Conservation (phyloP, 2,888 invertebrate species). For the Orthosia gothica region DNA sequence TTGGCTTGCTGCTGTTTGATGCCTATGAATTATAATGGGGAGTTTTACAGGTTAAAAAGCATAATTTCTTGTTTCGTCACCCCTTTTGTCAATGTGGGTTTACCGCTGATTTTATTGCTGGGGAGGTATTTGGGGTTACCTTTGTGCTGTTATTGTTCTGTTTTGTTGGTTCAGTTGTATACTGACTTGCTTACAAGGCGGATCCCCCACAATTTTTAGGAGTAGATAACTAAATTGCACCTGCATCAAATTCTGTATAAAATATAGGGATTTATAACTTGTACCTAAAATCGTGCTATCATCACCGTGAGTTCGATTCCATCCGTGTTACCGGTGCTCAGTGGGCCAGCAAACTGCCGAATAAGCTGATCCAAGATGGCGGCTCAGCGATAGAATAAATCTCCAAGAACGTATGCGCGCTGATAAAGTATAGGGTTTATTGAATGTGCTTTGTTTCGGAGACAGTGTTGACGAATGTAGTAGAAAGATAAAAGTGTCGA, state of each 20-base stretch:
- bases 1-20: slow-evolving; percentile 56
- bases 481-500: slow-evolving; percentile 51
- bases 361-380: slow-evolving; percentile 54
- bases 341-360: slow-evolving; percentile 72
- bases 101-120: slow-evolving; percentile 1
- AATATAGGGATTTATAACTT: background rate
- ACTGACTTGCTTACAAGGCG: background rate
- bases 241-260: background rate
- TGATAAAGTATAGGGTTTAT: slow-evolving; percentile 61
- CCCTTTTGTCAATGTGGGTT: slow-evolving; percentile 6
- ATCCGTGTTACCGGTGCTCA: slow-evolving; percentile 63
- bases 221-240: too few relatives aligned
- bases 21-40: slow-evolving; percentile 49
- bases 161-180: too few relatives aligned
- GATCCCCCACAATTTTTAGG: background rate
- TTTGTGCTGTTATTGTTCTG: too few relatives aligned
- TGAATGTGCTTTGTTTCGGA: slow-evolving; percentile 56
- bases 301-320: slow-evolving; percentile 58
- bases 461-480: slow-evolving; percentile 60
- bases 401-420: slow-evolving; percentile 72
- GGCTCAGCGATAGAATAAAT: slow-evolving; percentile 73
- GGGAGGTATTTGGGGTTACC: background rate
- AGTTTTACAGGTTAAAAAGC: slow-evolving; percentile 46
- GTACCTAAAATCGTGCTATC: slow-evolving; percentile 32
- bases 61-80: slow-evolving; percentile 44